phyloP scores from a whole-genome alignment of 2,888 invertebrate genomes.

The Troides aeacus region DNA sequence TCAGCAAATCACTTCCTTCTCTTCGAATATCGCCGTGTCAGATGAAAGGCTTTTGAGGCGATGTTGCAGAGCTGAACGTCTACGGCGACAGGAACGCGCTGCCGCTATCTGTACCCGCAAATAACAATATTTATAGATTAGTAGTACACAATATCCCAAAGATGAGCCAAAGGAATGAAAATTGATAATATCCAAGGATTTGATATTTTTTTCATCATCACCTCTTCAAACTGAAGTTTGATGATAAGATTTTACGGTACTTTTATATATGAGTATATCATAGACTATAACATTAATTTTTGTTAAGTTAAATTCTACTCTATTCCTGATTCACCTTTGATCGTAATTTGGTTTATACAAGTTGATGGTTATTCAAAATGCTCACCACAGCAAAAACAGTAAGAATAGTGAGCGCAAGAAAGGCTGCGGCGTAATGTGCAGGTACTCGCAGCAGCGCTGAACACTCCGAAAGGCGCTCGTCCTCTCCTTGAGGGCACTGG shows the following conservation, averaged over 20 bases:
- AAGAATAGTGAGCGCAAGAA: constrained; percentile 75
- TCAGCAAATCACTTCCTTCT: constrained; percentile 96
- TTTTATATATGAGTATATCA: no score
- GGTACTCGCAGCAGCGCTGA: constrained; percentile 88
- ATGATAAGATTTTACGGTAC: no score
- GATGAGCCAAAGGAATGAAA: no score
- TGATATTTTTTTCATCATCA: no score
- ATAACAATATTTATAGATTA: background rate
- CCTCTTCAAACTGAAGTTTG: no score
- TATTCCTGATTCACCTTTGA: no score
- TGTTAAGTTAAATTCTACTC: no score
- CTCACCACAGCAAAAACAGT: constrained; percentile 67
- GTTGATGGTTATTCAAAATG: background rate
- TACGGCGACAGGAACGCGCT: constrained; percentile 82
- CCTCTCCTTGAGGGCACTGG: constrained; percentile 90
- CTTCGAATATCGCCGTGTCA: constrained; percentile 91
- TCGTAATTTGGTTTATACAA: background rate
- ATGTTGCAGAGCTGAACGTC: constrained; percentile 88
- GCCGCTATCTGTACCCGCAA: constrained; percentile 54
- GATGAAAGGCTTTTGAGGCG: constrained; percentile 89
- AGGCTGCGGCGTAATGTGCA: constrained; percentile 83
- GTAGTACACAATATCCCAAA: no score
- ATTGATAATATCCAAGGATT: no score
- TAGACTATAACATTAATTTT: no score
- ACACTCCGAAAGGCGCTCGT: constrained; percentile 89